Base-by-base conservation (phyloP, 2,888 invertebrate species). In the Gryllus longicercus region DNA sequence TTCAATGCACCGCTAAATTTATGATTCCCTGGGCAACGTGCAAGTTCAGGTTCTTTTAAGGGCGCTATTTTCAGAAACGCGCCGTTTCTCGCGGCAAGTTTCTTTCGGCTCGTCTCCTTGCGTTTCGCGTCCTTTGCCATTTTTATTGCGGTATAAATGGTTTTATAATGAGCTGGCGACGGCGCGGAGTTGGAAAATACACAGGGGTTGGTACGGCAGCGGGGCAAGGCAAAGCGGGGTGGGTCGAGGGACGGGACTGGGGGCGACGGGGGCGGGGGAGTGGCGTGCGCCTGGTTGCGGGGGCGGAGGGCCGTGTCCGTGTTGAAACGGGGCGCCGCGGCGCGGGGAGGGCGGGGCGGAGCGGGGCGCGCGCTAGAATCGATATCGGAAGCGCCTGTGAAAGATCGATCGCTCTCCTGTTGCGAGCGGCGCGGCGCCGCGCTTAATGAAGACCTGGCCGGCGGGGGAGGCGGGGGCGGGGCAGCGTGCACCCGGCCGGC, bases 91-190 rank as follows among this genome's bases (percentile, higher is more conserved):
- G 25, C 25, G 25, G 25, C 25, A 38, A 38, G 25, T 38, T 38
- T 38, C 25, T 38, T 38, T 38, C 63, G 63, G 63, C 16, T 63
- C 63, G 14, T 63, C 63, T 63, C 63, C 63, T 63, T 63, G 63
- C 63, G 63, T 63, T 2, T 2, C 63, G 14, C 18, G 14, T 18
- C 63, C 18, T 63, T 63, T 63, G 63, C 18, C 18, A 63, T 63
- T 63, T 63, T 63, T 18, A 63, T 63, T 63, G 63, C 63, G 18
- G 63, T 63, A 63, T 63, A 63, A 63, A 63, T 63, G 63, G 63
- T 63, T 63, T 63, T 63, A 63, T 63, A 63, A 63, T 63, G 63
- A 63, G 18, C 63, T 18, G 63, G 63, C 16, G 18, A 16, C 63
- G 63, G 2, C 63, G 25, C 25, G 25, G 25, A 25, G 25, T 25